A percentile compares a stretch with the other conserved stretches of the same genome.
Evolutionary conservation across 2,113 vertebrate species (phyloP).

Genomic region (Etia nguti): DNA sequence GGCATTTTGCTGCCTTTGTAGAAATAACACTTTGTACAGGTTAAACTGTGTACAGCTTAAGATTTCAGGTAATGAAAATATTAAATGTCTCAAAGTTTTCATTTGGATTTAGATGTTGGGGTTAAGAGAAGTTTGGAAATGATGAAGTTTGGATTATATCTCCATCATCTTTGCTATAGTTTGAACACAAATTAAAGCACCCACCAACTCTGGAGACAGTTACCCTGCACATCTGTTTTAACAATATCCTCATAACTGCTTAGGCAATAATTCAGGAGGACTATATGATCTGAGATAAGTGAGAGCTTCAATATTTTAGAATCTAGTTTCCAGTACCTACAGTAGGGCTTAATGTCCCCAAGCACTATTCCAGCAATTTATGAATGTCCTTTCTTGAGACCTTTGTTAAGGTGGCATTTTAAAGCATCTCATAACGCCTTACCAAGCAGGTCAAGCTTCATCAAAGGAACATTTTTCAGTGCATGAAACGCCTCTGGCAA

Average conservation of each 20-base stretch:
- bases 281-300: background rate
- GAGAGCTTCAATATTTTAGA: background rate
- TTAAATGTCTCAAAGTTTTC: background rate
- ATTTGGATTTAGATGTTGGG: background rate
- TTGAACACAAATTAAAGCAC: background rate
- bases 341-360: background rate
- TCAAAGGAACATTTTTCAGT: background rate
- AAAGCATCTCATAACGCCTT: background rate
- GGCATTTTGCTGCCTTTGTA: background rate
- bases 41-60: background rate
- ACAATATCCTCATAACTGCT: background rate
- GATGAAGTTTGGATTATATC: background rate
- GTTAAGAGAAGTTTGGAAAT: background rate
- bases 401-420: background rate
- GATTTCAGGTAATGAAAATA: background rate
- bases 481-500: background rate
- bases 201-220: background rate
- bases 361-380: background rate
- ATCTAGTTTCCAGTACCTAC: background rate
- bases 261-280: background rate
- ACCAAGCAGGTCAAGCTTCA: background rate
- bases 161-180: background rate
- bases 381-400: background rate
- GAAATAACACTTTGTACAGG: background rate
- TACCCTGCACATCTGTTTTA: background rate